Evolutionary conservation across 2,797 vertebrate genomes (phyloP).

Genomic region (Enteromius treurensis): DNA sequence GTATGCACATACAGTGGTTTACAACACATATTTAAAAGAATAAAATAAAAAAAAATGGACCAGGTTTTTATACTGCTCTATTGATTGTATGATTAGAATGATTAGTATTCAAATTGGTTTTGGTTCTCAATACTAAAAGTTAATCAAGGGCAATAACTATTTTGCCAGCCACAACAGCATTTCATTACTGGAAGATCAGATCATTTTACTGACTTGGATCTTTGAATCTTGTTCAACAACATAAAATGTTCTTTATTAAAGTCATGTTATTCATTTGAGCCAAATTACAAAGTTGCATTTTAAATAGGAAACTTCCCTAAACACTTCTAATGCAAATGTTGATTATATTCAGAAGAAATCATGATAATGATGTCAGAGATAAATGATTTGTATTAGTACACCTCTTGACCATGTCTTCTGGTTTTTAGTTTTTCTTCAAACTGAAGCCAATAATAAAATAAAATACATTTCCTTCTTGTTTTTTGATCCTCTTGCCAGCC

Average conservation of each 20-base stretch:
- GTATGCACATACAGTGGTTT: too few relatives aligned
- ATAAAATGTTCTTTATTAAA: not conserved
- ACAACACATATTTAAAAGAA: too few relatives aligned
- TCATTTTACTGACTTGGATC: not conserved
- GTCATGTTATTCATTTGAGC: conserved; percentile 23
- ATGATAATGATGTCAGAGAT: too few relatives aligned
- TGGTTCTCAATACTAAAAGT: not conserved
- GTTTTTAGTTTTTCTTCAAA: not conserved
- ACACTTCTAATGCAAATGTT: not conserved
- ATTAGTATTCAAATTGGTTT: not conserved
- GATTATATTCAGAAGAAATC: not conserved
- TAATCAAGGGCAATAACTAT: not conserved
- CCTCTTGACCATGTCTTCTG: not conserved
- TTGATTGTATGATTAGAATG: not conserved
- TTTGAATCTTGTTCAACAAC: not conserved
- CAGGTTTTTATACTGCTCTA: not conserved
- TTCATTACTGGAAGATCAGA: not conserved
- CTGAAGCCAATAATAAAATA: not conserved
- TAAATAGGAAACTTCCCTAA: not conserved
- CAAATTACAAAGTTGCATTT: not conserved
- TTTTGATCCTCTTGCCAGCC: not conserved
- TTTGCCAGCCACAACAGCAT: not conserved
- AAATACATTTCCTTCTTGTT: not conserved
- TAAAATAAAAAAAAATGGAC: too few relatives aligned
- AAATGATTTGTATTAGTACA: not conserved